Base-by-base conservation (phyloP, 1,140 invertebrate species). In the Luehdorfia chinensis region DNA sequence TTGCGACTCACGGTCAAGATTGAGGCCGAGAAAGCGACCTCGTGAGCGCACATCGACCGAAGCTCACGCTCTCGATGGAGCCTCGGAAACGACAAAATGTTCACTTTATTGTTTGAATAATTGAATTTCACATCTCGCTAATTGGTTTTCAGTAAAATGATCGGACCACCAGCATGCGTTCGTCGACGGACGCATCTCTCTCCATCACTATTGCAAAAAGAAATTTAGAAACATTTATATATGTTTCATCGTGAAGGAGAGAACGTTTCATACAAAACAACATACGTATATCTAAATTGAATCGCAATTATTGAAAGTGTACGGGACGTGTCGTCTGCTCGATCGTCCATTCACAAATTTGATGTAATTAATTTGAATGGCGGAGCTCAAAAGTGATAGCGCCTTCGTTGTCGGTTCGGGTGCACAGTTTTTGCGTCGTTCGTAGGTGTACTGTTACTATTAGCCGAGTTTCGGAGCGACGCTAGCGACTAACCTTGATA, bases 401-500 rank as follows among this genome's bases (percentile, higher is more conserved):
- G 64, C 61, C 59, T 64, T 63, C 63, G 61, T 50, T 60, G 58
- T 65, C 58, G 52, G 55, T 60, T 45, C 66, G 66, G 62, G 61
- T 66, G 68, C 56, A 48, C 60, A 67, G 60, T 84, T 83, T 81
- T 83, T 83, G 71, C 63, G 53, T 49, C 48, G 43, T 41, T 56
- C 51, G 61, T 71, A 66, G 61, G 64, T 76, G 66, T 77, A 85
- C 73, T 74, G 71, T 74, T 78, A 84, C 70, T 80, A 75, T 80
- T 83, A 84, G 68, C 78, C 75, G 78, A 79, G 69, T 84, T 85
- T 81, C 74, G 66, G 53, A 50, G 57, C 62, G 57, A 59, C 58
- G 70, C 72, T 75, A 69, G 59, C 70, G 55, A 58, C 75, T 84
- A 83, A 85, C 81, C 81, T 84, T 84, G 77, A 79, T 86, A 58